Base-by-base conservation (phyloP, 2,888 invertebrate species). In the Lasiommata megera region DNA sequence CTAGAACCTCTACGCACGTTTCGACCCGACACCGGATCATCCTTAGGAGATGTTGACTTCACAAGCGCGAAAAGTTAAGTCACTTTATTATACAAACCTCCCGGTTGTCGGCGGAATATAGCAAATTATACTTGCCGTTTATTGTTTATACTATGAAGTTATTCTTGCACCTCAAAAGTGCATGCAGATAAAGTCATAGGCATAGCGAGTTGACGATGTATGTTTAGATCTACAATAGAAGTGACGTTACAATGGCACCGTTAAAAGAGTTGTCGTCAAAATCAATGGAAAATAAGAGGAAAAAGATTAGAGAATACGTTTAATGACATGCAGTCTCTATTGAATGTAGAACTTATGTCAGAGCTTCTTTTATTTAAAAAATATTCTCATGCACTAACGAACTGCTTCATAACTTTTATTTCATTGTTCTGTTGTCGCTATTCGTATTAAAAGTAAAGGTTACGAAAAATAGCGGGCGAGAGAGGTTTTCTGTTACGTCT, bases 371-470 rank as follows among this genome's bases (percentile, higher is more conserved):
- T 44, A 37, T 43, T 41, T 40, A 48, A 58, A 56, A 48, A 48
- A 41, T 56, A 43, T 47, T 56, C 47, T 14, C 29, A 41, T 54
- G 36, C 41, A 16, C 48, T 59, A 60, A 56, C 53, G 53, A 60
- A 60, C 53, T 17, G 48, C 41, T 53, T 56, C 23, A 56, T 37
- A 43, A 46, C 46, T 52, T 59, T 52, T 43, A 41, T 55, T 51
- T 59, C 38, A 56, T 60, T 56, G 56, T 44, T 55, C 40, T 56
- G 29, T 52, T 55, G 51, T 55, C 17, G 51, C 38, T 36, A 54
- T 59, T 52, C 46, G 6, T 9, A 17, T 48, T 48, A 37, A 17
- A 48, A 14, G 28, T 23, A 6, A 44, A 29, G 44, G 12, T 7
- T 14, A 12, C 8, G 29, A 12, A 12, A 14, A 7, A 29, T 3